phyloP scores from a whole-genome alignment of 2,113 vertebrate species.

The Naja naja region DNA sequence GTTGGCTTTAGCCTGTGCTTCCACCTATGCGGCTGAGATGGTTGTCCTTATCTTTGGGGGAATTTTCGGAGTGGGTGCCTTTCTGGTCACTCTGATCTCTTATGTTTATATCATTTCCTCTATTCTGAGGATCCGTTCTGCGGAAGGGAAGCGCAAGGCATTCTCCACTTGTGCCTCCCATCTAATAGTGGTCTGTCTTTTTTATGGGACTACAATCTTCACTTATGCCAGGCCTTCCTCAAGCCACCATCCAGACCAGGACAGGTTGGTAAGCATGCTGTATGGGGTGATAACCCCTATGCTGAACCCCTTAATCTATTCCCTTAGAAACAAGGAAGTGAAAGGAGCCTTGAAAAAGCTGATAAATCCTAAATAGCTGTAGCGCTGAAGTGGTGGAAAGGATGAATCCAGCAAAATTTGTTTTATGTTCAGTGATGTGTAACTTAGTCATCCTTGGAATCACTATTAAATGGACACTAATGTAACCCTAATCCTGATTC shows the following conservation, averaged over 20 bases:
- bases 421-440: no score
- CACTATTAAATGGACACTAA: no score
- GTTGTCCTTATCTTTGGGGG: constrained; percentile 19
- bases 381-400: no score
- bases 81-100: constrained; percentile 28
- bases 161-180: constrained; percentile 50
- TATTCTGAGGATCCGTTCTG: constrained; percentile 36
- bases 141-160: constrained; percentile 38
- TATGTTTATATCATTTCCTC: constrained; percentile 21
- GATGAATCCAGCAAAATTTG: neutral
- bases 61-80: constrained; percentile 25
- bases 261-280: constrained; percentile 34
- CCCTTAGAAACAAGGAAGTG: constrained; percentile 26
- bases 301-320: constrained; percentile 40
- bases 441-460: no score
- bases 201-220: constrained; percentile 40
- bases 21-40: constrained; percentile 12
- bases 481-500: no score
- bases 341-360: neutral
- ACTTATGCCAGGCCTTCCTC: constrained; percentile 40
- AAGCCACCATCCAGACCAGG: constrained; percentile 17
- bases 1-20: neutral
- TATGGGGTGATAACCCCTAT: constrained; percentile 38
- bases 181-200: constrained; percentile 39
- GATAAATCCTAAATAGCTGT: neutral